phyloP scores from a whole-genome alignment of 2,888 invertebrate species.

The Cremastinae sp. region DNA sequence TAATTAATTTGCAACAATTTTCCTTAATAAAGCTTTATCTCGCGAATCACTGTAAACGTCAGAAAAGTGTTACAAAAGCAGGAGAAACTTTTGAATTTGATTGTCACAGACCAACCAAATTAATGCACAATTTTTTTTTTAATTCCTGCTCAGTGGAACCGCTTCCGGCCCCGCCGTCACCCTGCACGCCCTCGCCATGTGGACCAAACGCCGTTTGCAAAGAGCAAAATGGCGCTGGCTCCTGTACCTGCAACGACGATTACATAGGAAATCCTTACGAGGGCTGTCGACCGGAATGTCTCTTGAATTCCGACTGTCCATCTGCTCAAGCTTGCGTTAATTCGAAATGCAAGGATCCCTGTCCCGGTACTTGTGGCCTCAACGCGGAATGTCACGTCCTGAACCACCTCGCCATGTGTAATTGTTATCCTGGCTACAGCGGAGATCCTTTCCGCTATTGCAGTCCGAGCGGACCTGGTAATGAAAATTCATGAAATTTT shows the following conservation, averaged over 20 bases:
- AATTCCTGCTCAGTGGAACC: constrained; percentile 35
- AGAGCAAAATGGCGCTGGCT: constrained; percentile 81
- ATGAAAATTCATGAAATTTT: constrained; percentile 48
- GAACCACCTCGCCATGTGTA: constrained; percentile 84
- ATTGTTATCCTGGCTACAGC: constrained; percentile 79
- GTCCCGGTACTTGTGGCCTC: constrained; percentile 82
- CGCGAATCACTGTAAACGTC: no score
- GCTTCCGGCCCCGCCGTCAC: constrained; percentile 74
- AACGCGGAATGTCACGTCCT: constrained; percentile 81
- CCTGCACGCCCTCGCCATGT: constrained; percentile 90
- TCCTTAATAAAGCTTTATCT: no score
- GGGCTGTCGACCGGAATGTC: constrained; percentile 83
- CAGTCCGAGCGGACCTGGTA: constrained; percentile 46
- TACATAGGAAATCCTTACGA: constrained; percentile 84
- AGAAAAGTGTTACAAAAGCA: no score
- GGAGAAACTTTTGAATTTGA: no score
- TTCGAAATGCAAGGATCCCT: constrained; percentile 83
- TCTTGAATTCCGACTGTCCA: constrained; percentile 83
- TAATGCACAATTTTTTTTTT: no score
- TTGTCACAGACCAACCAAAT: no score
- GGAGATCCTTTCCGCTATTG: constrained; percentile 79
- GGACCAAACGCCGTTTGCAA: constrained; percentile 82
- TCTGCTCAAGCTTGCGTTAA: constrained; percentile 82
- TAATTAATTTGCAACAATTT: no score
- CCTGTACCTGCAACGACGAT: constrained; percentile 82